Base-by-base conservation (phyloP, 2,113 vertebrate species). In the Hypocryptadius cinnamomeus region DNA sequence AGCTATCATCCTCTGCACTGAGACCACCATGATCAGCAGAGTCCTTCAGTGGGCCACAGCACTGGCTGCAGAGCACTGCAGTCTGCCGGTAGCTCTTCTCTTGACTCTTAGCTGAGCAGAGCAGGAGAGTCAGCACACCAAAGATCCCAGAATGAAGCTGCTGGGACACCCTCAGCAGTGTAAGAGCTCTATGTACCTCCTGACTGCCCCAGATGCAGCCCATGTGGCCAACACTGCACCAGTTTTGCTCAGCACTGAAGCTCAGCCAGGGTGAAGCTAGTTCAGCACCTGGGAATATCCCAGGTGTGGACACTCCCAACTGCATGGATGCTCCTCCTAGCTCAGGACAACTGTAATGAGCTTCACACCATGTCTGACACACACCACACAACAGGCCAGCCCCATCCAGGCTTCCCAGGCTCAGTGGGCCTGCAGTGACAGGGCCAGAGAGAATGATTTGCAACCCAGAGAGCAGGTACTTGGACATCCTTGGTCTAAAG, bases 251-350 rank as follows among this genome's bases (percentile, higher is more conserved):
- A 59, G 78, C 0, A 7, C 80, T 48, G 61, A 85, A 64, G 56
- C 66, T 28, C 82, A 87, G 69, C 39, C 59, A 17, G 8, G 47
- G 37, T 53, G 35, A 37, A 72, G 42, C 8, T 50, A 60, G 39
- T 0, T 3, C 47, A 47, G 80, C 69, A 80, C 14, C 9, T 1
- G 0, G 57, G 44, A 90, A 9, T 28, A 85, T n/a, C 0, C 6
- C 28, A 85, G 66, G 15, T 18, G 4, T 0, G 1, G 21, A 65
- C 23, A 45, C 33, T 87, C 59, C 28, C 44, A 42, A 1, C 33
- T 45, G 39, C 0, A 0, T 7, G 33, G 37, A 77, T 44, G 56
- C 44, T 84, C 40, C 51, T 84, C 25, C 33, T 1, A 12, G 72
- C 64, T 79, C 56, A 66, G 54, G 19, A 76, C 31, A 73, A 64